Conservation (phyloP, 2,797 vertebrate genomes). For the Adrianichthys oophorus region DNA sequence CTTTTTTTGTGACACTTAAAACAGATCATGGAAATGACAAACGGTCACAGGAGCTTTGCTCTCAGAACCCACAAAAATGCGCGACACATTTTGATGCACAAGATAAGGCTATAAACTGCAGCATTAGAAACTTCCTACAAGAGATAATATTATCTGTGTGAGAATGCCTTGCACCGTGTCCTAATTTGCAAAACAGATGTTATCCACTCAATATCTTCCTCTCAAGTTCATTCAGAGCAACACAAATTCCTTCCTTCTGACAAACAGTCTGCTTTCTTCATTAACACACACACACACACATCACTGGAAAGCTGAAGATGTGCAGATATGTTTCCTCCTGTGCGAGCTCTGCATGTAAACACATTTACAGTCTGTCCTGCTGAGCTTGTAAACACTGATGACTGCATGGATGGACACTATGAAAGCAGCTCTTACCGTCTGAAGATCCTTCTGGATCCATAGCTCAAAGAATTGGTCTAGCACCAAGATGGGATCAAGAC, state of each 20-base stretch:
- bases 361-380: constrained; percentile 29
- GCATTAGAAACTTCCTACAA: constrained; percentile 45
- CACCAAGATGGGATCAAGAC: constrained; percentile 68
- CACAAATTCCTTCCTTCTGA: constrained; percentile 74
- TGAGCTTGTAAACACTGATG: constrained; percentile 23
- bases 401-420: constrained; percentile 31
- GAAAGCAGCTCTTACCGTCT: constrained; percentile 68
- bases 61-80: neutral
- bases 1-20: neutral
- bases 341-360: constrained; percentile 22
- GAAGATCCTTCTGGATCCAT: constrained; percentile 71
- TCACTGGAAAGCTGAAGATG: constrained; percentile 36
- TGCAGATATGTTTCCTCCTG: constrained; percentile 27
- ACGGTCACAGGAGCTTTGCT: neutral
- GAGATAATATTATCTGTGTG: constrained; percentile 68
- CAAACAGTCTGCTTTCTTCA: constrained; percentile 73
- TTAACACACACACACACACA: constrained; percentile 48
- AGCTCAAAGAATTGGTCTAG: constrained; percentile 65
- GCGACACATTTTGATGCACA: constrained; percentile 26
- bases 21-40: constrained; percentile 1
- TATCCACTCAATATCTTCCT: constrained; percentile 69
- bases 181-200: constrained; percentile 76
- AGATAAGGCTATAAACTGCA: constrained; percentile 34
- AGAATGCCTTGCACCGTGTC: constrained; percentile 46
- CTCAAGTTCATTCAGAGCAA: constrained; percentile 77